Base-by-base conservation (phyloP, 2,888 invertebrate species). In the Dolichopus griseipennis region DNA sequence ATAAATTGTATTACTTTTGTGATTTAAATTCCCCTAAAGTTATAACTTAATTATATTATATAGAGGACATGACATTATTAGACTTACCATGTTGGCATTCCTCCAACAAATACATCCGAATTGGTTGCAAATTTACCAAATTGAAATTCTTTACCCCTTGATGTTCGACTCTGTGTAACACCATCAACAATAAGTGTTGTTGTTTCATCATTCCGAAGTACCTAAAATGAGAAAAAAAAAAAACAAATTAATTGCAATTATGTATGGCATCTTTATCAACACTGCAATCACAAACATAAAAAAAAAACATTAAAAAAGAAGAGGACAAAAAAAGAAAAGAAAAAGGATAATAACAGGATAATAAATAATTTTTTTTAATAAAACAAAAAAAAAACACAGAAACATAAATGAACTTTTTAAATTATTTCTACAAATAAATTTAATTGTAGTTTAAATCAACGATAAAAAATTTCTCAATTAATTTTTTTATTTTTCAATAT, bases 101-200 rank as follows among this genome's bases (percentile, higher is more conserved):
- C 97, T n/a, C 97, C 97, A 72, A 97, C 88, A 83, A 93, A 97
- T 70, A 97, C 93, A 81, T 93, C 94, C 41, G 95, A 94, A 82
- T 95, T 95, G 71, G 91, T 90, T 71, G 86, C 86, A 77, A 92
- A 88, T 78, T 92, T 89, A 41, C 95, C 95, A 81, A 95, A 95
- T 75, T 88, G 88, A 78, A 92, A 94, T 82, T 95, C 94, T 76
- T 92, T 91, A 72, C 95, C 94, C 64, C 92, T 86, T 1, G 94
- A 92, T 22, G 89, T 87, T 70, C 91, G 88, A 76, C 88, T 89
- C 78, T 91, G 91, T 63, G 88, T 85, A 64, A 86, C 85, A n/a
- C 90, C 90, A 81, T 96, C 95, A 67, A 95, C 94, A n/a, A 87
- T 86, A 61, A 96, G 83, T 1, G 90, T 89, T 12, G 95, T 95